Base-by-base conservation (phyloP, 2,797 vertebrate species). In the Catharus ustulatus region DNA sequence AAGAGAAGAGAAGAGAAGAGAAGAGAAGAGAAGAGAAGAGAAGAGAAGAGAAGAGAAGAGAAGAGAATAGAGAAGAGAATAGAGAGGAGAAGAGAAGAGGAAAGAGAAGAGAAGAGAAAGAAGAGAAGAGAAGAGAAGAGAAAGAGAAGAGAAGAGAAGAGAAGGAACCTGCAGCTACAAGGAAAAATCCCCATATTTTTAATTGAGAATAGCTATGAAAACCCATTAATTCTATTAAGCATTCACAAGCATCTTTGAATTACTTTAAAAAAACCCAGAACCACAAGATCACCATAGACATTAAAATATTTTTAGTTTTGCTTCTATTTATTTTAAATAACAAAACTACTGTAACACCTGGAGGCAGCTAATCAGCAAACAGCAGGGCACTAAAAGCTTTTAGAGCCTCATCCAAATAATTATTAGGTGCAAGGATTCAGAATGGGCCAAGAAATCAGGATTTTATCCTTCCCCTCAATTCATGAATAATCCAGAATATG, bases 221-320 rank as follows among this genome's bases (percentile, higher is more conserved):
- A 93, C 61, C 95, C 38, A 90, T 64, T 45, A 52, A 90, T 77
- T 86, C 84, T 74, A 29, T 87, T 63, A 73, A 62, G 58, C 36
- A 45, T 87, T 71, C 32, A 63, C 49, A 32, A 57, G 11, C 14
- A 20, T 57, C 58, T 84, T 23, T 15, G 15, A 19, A 17, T 46
- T 46, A 16, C 2, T 38, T 52, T 34, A 19, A 32, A 26, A 18
- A 43, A 13, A 2, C 2, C 2, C 10, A 34, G 21, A 64, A 5
- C 8, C 23, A 62, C 21, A 58, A 5, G 51, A 55, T 19, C 20
- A n/a, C 10, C 27, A 24, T 1, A 32, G 38, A 29, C 22, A 14
- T 4, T 4, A 20, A 66, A 18, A 14, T 29, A 29, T 0, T 36
- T 52, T 57, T 20, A 10, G 9, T 4, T 67, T 45, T 11, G 3